These are phyloP conservation scores for Lophura nycthemera DNA, from an alignment of 2,113 vertebrate genomes.

Conservation along the genomic window DNA sequence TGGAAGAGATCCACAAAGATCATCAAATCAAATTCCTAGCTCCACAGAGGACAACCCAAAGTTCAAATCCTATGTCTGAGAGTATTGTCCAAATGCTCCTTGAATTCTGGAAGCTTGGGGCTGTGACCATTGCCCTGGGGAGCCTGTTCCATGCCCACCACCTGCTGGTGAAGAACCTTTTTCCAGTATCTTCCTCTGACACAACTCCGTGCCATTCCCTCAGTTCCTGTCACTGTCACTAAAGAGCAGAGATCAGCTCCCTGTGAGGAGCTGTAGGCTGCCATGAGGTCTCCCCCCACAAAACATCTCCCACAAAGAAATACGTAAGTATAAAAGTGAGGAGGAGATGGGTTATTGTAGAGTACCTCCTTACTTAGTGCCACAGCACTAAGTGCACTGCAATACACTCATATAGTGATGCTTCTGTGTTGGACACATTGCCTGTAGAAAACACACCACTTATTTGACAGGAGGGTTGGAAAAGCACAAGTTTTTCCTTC, in stretches of 20 bases:
- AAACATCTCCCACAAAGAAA: background rate
- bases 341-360: background rate
- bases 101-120: background rate
- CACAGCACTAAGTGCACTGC: background rate
- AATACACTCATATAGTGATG: background rate
- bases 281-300: background rate
- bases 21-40: background rate
- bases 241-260: background rate
- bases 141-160: background rate
- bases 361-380: background rate
- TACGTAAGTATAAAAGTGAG: background rate
- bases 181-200: background rate
- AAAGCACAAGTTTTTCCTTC: background rate
- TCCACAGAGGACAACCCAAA: background rate
- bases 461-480: background rate
- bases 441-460: background rate
- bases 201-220: background rate
- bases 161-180: background rate
- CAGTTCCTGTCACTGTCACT: background rate
- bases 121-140: background rate
- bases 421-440: accelerated
- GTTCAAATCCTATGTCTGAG: background rate
- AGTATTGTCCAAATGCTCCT: background rate
- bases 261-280: background rate
- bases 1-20: background rate